Evolutionary conservation across 1,140 invertebrate genomes (phyloP).

Genomic region (Olivierus martensii): DNA sequence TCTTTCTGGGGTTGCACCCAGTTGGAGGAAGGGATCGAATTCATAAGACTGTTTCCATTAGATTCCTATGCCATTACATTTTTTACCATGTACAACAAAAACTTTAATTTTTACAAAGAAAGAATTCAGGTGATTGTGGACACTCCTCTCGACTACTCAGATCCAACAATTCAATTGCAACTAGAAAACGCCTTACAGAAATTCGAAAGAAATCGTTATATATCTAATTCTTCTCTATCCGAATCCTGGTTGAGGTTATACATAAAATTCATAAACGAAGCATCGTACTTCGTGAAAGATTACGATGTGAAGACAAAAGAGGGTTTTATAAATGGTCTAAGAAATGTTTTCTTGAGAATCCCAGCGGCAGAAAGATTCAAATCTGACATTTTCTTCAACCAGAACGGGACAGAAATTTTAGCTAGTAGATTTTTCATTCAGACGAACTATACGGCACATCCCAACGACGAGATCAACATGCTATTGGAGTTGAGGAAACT

Average conservation of each 20-base stretch:
- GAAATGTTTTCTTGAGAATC: slow-evolving; percentile 37
- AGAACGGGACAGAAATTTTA: slow-evolving; percentile 53
- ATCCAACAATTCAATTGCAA: slow-evolving; percentile 54
- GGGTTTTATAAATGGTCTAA: slow-evolving; percentile 55
- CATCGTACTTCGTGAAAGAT: slow-evolving; percentile 43
- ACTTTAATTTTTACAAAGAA: slow-evolving; percentile 80
- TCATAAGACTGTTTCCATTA: slow-evolving; percentile 63
- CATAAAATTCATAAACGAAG: slow-evolving; percentile 54
- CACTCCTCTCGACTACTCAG: slow-evolving; percentile 70
- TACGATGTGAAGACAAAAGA: slow-evolving; percentile 53
- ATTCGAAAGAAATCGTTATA: slow-evolving; percentile 65
- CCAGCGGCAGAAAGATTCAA: slow-evolving; percentile 44
- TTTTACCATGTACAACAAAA: slow-evolving; percentile 72
- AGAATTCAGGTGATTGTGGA: slow-evolving; percentile 72
- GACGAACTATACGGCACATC: slow-evolving; percentile 73
- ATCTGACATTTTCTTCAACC: slow-evolving; percentile 70
- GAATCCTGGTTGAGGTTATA: slow-evolving; percentile 84
- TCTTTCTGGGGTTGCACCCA: slow-evolving; percentile 75
- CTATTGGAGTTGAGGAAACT: slow-evolving; percentile 61
- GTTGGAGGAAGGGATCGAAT: slow-evolving; percentile 75
- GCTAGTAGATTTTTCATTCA: slow-evolving; percentile 76
- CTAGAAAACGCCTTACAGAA: slow-evolving; percentile 61
- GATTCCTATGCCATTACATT: slow-evolving; percentile 81
- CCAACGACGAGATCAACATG: slow-evolving; percentile 82
- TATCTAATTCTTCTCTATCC: slow-evolving; percentile 55